Evolutionary conservation across 1,140 invertebrate species (phyloP).

Genomic region (Temnothorax curvispinosus): DNA sequence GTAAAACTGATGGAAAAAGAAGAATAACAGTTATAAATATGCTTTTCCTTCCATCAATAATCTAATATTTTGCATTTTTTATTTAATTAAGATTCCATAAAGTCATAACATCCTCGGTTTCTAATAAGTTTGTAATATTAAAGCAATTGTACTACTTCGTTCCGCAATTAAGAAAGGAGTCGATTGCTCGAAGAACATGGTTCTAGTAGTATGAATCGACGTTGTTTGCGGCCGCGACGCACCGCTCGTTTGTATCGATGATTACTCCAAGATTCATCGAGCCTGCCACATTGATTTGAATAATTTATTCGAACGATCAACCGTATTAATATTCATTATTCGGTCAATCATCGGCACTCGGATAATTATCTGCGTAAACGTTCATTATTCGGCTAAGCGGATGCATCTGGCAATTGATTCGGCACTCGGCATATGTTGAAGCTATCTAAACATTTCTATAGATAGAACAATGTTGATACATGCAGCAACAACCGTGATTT

Average conservation of each 20-base stretch:
- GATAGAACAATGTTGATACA: conserved; percentile 13
- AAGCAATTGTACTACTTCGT: background rate
- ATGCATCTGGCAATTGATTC: conserved; percentile 63
- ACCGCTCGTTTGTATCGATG: conserved; percentile 14
- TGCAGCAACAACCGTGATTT: conserved; percentile 40
- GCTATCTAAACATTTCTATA: conserved; percentile 61
- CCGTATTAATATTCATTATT: conserved; percentile 74
- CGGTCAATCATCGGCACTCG: conserved; percentile 62
- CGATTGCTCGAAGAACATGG: background rate
- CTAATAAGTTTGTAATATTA: background rate
- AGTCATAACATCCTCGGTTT: background rate
- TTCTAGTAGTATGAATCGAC: background rate
- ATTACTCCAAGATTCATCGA: conserved; percentile 65
- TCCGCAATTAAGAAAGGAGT: background rate
- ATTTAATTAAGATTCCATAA: background rate
- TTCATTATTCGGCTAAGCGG: conserved; percentile 65
- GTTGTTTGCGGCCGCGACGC: background rate
- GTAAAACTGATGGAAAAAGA: background rate
- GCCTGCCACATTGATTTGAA: conserved; percentile 44
- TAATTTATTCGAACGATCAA: conserved; percentile 70
- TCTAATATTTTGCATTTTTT: conserved; percentile 6
- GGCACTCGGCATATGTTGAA: conserved; percentile 8
- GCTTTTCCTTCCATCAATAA: background rate
- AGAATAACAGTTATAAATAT: background rate
- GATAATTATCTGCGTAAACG: conserved; percentile 72